Conservation (phyloP, 2,888 invertebrate genomes). For the Caenorhabditis sinica region DNA sequence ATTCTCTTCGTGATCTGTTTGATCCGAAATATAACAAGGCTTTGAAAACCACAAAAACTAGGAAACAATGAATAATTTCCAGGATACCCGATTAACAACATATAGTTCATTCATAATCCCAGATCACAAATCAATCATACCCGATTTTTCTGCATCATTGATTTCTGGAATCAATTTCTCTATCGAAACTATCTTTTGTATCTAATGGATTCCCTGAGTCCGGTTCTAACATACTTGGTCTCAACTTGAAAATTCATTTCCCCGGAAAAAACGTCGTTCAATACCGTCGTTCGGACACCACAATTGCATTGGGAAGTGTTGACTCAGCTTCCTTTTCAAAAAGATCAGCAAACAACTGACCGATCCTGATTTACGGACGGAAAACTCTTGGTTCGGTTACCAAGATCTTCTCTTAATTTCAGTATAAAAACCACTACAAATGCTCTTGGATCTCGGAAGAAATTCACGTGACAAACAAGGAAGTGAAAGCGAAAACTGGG, state of each 20-base stretch:
- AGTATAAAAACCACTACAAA: not conserved
- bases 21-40: too few species aligned
- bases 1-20: too few species aligned
- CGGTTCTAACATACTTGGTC: not conserved
- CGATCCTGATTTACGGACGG: constrained; percentile 26
- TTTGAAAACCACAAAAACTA: too few species aligned
- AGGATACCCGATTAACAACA: too few species aligned
- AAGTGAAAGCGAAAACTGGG: not conserved
- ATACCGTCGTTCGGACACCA: constrained; percentile 11
- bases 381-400: not conserved
- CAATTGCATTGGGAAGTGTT: constrained; percentile 38
- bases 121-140: too few species aligned
- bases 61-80: too few species aligned
- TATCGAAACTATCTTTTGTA: too few species aligned
- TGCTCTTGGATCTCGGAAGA: not conserved
- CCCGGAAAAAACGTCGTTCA: not conserved
- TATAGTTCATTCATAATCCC: too few species aligned
- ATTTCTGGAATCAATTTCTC: too few species aligned
- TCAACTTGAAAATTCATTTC: not conserved
- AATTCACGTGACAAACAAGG: not conserved
- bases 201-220: too few species aligned
- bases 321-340: constrained; percentile 57
- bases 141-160: too few species aligned
- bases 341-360: constrained; percentile 53
- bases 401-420: not conserved